These are phyloP conservation scores for Potamarius usumacintae DNA, from an alignment of 2,113 vertebrate species.

Conservation along the genomic window DNA sequence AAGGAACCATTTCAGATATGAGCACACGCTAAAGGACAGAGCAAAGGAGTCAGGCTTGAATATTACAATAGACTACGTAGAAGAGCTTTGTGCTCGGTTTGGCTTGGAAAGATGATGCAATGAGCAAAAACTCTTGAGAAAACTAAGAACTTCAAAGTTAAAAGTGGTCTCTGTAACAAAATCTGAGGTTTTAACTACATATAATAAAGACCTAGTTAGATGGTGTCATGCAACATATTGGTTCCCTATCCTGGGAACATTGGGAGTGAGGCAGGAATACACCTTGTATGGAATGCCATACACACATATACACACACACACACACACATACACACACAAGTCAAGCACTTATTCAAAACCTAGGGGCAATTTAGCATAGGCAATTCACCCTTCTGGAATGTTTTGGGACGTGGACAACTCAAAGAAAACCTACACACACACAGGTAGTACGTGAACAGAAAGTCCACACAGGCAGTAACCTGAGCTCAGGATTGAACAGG, in stretches of 20 bases:
- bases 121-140: background rate
- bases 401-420: background rate
- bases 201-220: background rate
- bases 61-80: background rate
- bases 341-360: background rate
- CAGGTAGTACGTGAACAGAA: background rate
- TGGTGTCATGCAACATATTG: background rate
- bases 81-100: background rate
- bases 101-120: background rate
- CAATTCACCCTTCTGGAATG: background rate
- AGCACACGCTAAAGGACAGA: slow-evolving; percentile 18
- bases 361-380: background rate
- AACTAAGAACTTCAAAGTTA: background rate
- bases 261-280: background rate
- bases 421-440: background rate
- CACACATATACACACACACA: background rate
- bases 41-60: background rate
- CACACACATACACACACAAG: background rate
- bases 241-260: background rate
- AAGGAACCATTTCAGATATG: slow-evolving; percentile 50
- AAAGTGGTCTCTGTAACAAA: background rate
- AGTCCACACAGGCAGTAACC: background rate
- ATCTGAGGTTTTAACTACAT: background rate
- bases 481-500: background rate
- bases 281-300: background rate